Percentiles rank a stretch among this genome's conserved stretches.
phyloP scores from a whole-genome alignment of 1,140 invertebrate genomes.

The Sesamia nonagrioides region DNA sequence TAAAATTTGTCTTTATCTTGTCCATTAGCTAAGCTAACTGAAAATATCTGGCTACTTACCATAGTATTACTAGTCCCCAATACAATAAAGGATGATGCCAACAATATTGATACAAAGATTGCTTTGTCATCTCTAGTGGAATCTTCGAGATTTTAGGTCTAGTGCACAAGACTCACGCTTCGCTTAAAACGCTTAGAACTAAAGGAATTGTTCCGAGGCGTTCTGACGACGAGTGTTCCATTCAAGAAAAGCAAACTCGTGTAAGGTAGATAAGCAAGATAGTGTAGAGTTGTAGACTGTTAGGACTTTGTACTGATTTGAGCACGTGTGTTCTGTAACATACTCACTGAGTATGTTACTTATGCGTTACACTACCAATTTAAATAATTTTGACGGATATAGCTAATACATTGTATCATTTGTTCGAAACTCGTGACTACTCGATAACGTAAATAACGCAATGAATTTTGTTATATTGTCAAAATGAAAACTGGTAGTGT shows the following conservation, averaged over 20 bases:
- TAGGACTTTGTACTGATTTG: neutral
- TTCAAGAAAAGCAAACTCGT: neutral
- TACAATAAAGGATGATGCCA: neutral
- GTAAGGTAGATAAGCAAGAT: neutral
- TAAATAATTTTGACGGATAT: too few species aligned
- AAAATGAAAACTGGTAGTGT: too few species aligned
- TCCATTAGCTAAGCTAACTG: too few species aligned
- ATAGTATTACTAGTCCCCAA: neutral
- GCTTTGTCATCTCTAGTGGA: neutral
- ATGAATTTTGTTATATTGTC: too few species aligned
- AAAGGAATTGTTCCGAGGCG: constrained; percentile 2
- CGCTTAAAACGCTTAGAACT: neutral
- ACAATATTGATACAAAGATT: neutral
- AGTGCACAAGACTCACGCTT: neutral
- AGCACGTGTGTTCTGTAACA: neutral
- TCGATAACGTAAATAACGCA: too few species aligned
- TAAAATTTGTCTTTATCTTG: too few species aligned
- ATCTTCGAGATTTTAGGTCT: neutral
- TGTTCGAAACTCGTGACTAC: too few species aligned
- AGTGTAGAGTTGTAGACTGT: neutral
- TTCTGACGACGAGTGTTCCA: neutral
- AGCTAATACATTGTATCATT: too few species aligned
- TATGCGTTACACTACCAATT: too few species aligned
- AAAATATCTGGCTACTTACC: too few species aligned
- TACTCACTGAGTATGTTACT: too few species aligned